These are phyloP conservation scores for Hippoglossus stenolepis DNA, from an alignment of 2,113 vertebrate genomes.

Conservation along the genomic window DNA sequence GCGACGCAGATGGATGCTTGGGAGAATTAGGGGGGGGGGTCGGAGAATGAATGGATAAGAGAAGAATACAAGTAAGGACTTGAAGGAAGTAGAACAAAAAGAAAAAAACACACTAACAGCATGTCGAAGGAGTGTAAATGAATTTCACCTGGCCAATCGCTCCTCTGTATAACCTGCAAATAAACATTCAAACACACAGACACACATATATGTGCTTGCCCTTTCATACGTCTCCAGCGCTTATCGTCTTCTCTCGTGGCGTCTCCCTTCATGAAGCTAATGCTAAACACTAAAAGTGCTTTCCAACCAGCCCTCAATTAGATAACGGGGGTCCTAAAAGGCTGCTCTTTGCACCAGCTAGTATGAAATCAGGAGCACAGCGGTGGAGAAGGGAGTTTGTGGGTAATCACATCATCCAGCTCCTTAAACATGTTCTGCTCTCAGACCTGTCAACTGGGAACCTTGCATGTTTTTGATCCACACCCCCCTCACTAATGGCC, in stretches of 20 bases:
- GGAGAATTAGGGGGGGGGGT: neutral
- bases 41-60: slow-evolving; percentile 3
- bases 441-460: too few species aligned
- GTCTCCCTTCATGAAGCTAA: slow-evolving; percentile 36
- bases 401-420: slow-evolving; percentile 42
- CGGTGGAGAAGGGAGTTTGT: neutral
- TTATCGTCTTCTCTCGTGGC: slow-evolving; percentile 30
- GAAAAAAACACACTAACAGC: neutral
- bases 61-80: neutral
- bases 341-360: too few species aligned
- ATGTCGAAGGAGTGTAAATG: neutral
- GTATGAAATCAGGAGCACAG: too few species aligned
- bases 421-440: slow-evolving; percentile 35
- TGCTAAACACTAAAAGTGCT: slow-evolving; percentile 60
- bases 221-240: neutral
- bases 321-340: too few species aligned
- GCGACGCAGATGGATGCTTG: slow-evolving; percentile 4
- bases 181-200: neutral
- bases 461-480: too few species aligned
- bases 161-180: neutral
- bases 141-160: slow-evolving; percentile 5
- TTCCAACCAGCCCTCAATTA: too few species aligned
- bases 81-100: neutral
- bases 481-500: too few species aligned
- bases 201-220: neutral